Conservation (phyloP, 2,888 invertebrate genomes). For the Folsomia candida region DNA sequence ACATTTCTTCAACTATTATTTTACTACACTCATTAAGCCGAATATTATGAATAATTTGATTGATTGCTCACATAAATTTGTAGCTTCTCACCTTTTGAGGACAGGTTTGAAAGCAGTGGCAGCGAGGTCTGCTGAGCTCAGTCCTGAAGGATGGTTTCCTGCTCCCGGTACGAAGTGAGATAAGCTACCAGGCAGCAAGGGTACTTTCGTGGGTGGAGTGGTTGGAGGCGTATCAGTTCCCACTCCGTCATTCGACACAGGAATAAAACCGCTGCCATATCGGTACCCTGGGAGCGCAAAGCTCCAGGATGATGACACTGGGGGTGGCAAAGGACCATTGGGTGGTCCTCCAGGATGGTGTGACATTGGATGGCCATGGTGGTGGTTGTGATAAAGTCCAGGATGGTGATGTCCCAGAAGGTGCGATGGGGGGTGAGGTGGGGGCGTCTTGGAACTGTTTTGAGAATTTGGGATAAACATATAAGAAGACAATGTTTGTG, state of each 20-base stretch:
- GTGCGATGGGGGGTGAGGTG: constrained; percentile 35
- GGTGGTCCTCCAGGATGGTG: constrained; percentile 33
- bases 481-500: no score
- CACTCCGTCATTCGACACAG: constrained; percentile 42
- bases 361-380: constrained; percentile 36
- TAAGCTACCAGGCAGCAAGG: constrained; percentile 69
- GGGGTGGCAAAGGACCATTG: constrained; percentile 62
- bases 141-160: constrained; percentile 44
- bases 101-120: constrained; percentile 79
- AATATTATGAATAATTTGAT: not conserved
- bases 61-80: not conserved
- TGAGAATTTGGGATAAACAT: no score
- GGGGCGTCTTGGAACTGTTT: no score
- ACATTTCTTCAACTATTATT: not conserved
- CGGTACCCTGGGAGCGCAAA: constrained; percentile 60
- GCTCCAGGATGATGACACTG: constrained; percentile 52
- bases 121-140: constrained; percentile 55
- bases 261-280: constrained; percentile 46
- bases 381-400: constrained; percentile 35
- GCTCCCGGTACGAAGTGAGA: constrained; percentile 50
- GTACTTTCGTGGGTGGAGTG: constrained; percentile 88
- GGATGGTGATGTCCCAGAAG: constrained; percentile 41
- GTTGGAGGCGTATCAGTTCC: constrained; percentile 43
- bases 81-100: constrained; percentile 79
- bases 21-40: not conserved